Evolutionary conservation across 2,888 invertebrate species (phyloP).

Genomic region (Branchipolynoe longqiensis): DNA sequence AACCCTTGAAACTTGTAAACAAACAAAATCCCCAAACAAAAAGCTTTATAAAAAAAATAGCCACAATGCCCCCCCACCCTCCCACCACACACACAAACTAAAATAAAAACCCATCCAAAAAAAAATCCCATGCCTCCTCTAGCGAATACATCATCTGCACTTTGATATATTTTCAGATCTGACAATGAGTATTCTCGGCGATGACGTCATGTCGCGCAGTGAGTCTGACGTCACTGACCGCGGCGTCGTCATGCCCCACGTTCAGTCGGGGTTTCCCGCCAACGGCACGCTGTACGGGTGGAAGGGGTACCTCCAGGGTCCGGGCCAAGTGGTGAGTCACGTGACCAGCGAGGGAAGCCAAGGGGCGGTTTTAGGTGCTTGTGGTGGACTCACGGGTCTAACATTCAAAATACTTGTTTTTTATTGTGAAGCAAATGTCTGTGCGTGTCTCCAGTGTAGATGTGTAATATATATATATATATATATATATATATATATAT

Average conservation of each 20-base stretch:
- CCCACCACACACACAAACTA: neutral
- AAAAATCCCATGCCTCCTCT: neutral
- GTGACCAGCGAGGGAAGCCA: no score
- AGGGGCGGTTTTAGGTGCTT: no score
- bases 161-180: neutral
- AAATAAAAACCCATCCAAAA: neutral
- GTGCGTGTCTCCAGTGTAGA: no score
- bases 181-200: slow-evolving; percentile 18
- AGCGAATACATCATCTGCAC: neutral
- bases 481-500: no score
- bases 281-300: slow-evolving; percentile 8
- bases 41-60: neutral
- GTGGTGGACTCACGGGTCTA: no score
- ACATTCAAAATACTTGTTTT: no score
- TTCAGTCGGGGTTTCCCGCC: neutral
- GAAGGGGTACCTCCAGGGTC: slow-evolving; percentile 4
- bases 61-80: neutral
- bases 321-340: neutral
- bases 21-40: neutral
- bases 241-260: neutral
- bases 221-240: neutral
- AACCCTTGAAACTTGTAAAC: no score
- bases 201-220: slow-evolving; percentile 5
- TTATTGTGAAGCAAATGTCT: no score
- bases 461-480: no score